These are phyloP conservation scores for Scolopax bukidnonensis DNA, from an alignment of 2,797 vertebrate genomes.

Conservation along the genomic window DNA sequence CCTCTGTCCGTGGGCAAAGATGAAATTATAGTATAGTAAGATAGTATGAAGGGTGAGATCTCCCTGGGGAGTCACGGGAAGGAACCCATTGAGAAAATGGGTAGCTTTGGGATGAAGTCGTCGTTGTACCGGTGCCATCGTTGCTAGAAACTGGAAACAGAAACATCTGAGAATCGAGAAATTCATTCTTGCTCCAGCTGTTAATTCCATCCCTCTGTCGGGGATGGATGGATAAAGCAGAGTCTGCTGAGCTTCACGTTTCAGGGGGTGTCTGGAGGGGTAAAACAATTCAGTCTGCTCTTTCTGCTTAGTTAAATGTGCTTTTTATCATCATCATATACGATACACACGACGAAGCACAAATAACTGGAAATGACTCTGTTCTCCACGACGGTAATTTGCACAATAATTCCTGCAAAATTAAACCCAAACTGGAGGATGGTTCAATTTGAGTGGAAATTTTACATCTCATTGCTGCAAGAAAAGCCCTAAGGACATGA, in stretches of 20 bases:
- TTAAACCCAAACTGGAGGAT: neutral
- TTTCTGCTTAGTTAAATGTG: neutral
- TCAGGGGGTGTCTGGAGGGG: neutral
- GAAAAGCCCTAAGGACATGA: neutral
- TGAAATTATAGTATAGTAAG: neutral
- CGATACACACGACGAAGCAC: accelerated
- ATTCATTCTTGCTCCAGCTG: neutral
- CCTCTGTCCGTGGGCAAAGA: neutral
- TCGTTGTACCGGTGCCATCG: accelerated
- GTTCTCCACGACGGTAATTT: neutral
- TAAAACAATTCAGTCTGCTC: neutral
- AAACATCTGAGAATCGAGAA: neutral
- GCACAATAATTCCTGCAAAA: neutral
- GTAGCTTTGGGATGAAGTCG: neutral
- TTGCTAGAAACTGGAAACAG: neutral
- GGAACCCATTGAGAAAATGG: neutral
- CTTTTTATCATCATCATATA: neutral
- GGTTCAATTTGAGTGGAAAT: neutral
- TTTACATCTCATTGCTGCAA: neutral
- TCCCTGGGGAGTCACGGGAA: neutral
- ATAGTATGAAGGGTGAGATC: neutral
- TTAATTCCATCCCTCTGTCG: neutral
- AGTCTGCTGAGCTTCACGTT: neutral
- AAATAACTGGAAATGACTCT: neutral
- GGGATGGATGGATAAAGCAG: too few relatives aligned